These are phyloP conservation scores for Tyria jacobaeae DNA, from an alignment of 2,888 invertebrate genomes.

Conservation along the genomic window DNA sequence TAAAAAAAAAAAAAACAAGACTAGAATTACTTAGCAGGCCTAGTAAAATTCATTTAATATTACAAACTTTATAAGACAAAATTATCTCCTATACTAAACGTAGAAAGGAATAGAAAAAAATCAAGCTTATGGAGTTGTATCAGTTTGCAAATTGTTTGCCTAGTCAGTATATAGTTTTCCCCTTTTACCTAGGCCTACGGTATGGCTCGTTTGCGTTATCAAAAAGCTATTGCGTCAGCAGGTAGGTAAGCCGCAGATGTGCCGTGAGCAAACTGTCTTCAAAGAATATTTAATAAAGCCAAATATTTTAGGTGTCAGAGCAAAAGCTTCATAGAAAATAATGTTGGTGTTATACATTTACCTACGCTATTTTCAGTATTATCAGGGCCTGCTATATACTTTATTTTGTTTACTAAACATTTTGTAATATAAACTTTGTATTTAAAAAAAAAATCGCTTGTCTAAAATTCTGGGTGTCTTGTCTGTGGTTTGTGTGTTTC, in stretches of 20 bases:
- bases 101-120: too few relatives aligned
- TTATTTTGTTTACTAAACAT: background rate
- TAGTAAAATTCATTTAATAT: too few relatives aligned
- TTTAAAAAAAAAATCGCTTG: too few relatives aligned
- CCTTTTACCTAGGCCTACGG: slow-evolving; percentile 4
- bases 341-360: background rate
- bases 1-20: too few relatives aligned
- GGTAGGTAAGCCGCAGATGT: slow-evolving; percentile 36
- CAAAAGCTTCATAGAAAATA: slow-evolving; percentile 11
- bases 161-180: background rate
- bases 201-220: slow-evolving; percentile 16
- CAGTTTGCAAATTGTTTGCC: slow-evolving; percentile 2
- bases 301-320: slow-evolving; percentile 16
- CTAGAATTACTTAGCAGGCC: too few relatives aligned
- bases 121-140: background rate
- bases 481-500: too few relatives aligned
- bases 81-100: too few relatives aligned
- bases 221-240: slow-evolving; percentile 15
- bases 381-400: background rate
- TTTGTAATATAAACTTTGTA: background rate
- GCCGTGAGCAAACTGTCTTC: slow-evolving; percentile 35
- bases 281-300: slow-evolving; percentile 46
- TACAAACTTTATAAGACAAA: too few relatives aligned
- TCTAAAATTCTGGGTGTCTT: too few relatives aligned
- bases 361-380: background rate